A percentile compares a stretch with the other conserved stretches of the same genome.
Conservation (phyloP, 2,888 invertebrate species). For the Cecidostiba fungosa region DNA sequence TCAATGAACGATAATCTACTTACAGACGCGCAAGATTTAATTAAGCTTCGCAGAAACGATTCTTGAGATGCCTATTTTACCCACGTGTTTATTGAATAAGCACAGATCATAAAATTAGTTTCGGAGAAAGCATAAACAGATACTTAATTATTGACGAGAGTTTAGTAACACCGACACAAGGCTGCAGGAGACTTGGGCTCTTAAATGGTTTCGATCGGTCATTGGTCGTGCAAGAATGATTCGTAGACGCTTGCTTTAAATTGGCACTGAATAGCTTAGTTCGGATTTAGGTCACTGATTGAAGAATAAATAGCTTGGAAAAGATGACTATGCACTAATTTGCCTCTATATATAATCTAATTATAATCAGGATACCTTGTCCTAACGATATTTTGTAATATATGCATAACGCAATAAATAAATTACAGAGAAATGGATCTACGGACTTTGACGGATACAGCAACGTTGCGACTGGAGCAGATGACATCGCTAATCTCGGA, state of each 20-base stretch:
- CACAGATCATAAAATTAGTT: conserved; percentile 24
- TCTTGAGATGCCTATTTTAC: neutral
- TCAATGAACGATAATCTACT: neutral
- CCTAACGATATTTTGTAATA: neutral
- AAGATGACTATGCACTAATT: conserved; percentile 71
- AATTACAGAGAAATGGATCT: conserved; percentile 88
- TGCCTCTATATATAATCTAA: conserved; percentile 50
- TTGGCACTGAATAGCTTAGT: conserved; percentile 73
- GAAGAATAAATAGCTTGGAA: conserved; percentile 72
- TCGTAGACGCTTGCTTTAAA: conserved; percentile 67
- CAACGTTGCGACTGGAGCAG: conserved; percentile 88
- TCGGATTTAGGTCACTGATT: conserved; percentile 70
- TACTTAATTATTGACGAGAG: conserved; percentile 43
- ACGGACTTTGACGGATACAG: conserved; percentile 87
- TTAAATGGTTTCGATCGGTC: conserved; percentile 60
- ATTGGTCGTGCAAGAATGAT: conserved; percentile 56
- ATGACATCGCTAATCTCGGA: conserved; percentile 85
- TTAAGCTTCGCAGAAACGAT: neutral
- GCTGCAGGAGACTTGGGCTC: conserved; percentile 27
- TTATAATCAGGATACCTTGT: neutral
- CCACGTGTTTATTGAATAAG: neutral
- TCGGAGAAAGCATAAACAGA: conserved; percentile 42
- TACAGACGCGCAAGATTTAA: conserved; percentile 5
- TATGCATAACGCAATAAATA: neutral
- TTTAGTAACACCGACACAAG: conserved; percentile 22